These are phyloP conservation scores for Buathra laborator DNA, from an alignment of 2,888 invertebrate species.

Conservation along the genomic window DNA sequence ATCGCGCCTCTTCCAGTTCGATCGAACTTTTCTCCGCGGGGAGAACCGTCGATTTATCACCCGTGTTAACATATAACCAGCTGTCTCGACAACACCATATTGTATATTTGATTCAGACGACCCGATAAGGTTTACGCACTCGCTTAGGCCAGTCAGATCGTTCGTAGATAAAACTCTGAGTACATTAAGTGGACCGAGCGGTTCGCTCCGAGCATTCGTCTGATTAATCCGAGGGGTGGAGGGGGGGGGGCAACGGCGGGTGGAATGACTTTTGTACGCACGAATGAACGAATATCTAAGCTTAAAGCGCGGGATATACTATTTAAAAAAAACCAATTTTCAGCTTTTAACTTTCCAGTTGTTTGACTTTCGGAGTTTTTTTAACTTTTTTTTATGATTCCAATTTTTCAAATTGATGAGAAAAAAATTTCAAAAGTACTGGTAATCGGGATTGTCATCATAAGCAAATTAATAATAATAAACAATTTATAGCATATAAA, in stretches of 20 bases:
- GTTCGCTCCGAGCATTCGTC: not conserved
- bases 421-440: too few species aligned
- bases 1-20: slow-evolving; percentile 39
- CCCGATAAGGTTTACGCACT: slow-evolving; percentile 60
- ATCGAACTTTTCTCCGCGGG: slow-evolving; percentile 12
- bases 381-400: too few species aligned
- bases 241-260: not conserved
- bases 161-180: slow-evolving; percentile 42
- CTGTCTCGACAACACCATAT: slow-evolving; percentile 40
- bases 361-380: too few species aligned
- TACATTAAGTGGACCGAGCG: slow-evolving; percentile 29
- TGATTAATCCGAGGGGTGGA: slow-evolving; percentile 5
- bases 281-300: not conserved
- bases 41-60: slow-evolving; percentile 65
- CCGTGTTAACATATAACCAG: slow-evolving; percentile 31
- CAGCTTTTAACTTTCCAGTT: too few species aligned
- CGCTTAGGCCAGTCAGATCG: slow-evolving; percentile 33
- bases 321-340: too few species aligned
- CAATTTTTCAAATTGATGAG: too few species aligned
- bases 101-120: slow-evolving; percentile 44
- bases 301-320: not conserved
- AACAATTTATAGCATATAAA: too few species aligned
- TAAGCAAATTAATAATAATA: too few species aligned
- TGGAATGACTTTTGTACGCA: not conserved
- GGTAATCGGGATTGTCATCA: too few species aligned